Conservation (phyloP, 2,113 vertebrate species). For the Pheucticus melanocephalus region DNA sequence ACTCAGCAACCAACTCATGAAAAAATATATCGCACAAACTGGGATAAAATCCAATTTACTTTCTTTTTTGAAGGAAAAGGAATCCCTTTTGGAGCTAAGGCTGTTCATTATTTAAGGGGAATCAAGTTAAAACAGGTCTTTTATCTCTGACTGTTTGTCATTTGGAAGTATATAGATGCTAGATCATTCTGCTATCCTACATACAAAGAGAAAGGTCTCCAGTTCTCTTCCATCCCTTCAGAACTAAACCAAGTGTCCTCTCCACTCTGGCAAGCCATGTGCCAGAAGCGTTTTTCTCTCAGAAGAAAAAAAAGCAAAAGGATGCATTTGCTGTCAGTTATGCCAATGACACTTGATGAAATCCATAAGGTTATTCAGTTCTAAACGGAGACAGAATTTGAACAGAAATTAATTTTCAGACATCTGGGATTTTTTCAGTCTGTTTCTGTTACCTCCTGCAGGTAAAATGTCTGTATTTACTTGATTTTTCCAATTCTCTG, state of each 20-base stretch:
- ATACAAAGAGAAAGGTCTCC: not conserved
- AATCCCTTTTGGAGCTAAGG: not conserved
- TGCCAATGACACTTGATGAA: not conserved
- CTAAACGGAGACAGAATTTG: not conserved
- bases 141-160: not conserved
- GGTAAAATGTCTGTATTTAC: not conserved
- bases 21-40: not conserved
- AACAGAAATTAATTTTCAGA: not conserved
- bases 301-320: not conserved
- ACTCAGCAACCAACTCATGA: not conserved
- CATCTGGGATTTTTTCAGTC: not conserved
- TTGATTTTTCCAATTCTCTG: not conserved
- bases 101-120: not conserved
- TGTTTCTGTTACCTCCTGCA: not conserved
- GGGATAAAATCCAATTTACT: not conserved
- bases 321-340: not conserved
- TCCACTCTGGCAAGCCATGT: not conserved
- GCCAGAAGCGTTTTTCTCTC: not conserved
- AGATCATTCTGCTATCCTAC: not conserved
- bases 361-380: not conserved
- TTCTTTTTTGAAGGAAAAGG: not conserved
- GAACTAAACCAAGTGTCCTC: not conserved
- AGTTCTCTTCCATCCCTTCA: not conserved
- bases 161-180: not conserved
- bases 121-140: not conserved